phyloP scores from a whole-genome alignment of 2,113 vertebrate species.

The Oncorhynchus clarkii region DNA sequence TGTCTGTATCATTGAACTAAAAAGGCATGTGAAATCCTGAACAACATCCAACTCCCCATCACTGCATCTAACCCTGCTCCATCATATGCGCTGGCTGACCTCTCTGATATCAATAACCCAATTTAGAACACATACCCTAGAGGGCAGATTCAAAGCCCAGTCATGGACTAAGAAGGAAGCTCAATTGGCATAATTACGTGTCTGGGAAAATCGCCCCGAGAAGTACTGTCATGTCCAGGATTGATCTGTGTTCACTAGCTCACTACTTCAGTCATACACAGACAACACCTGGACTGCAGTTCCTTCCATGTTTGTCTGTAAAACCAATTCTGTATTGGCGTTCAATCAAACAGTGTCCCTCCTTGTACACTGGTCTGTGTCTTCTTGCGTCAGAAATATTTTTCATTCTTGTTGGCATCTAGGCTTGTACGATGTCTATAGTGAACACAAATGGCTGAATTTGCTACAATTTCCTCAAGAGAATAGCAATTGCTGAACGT shows the following conservation, averaged over 20 bases:
- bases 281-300: not conserved
- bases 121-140: not conserved
- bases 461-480: not conserved
- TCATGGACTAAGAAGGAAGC: too few species aligned
- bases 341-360: not conserved
- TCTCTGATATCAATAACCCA: not conserved
- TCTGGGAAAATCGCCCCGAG: too few species aligned
- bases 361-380: not conserved
- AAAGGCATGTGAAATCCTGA: not conserved
- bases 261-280: not conserved
- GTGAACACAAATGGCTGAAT: not conserved
- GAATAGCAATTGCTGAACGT: not conserved
- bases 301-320: conserved; percentile 4
- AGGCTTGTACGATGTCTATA: not conserved
- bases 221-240: not conserved
- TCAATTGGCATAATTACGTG: too few species aligned
- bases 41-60: not conserved
- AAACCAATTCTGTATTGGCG: not conserved
- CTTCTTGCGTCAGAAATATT: too few species aligned
- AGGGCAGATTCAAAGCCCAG: not conserved
- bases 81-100: not conserved
- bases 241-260: not conserved
- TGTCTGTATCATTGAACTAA: not conserved
- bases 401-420: not conserved
- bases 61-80: not conserved